phyloP scores from a whole-genome alignment of 2,113 vertebrate genomes.

The Mormyrus lacerda region DNA sequence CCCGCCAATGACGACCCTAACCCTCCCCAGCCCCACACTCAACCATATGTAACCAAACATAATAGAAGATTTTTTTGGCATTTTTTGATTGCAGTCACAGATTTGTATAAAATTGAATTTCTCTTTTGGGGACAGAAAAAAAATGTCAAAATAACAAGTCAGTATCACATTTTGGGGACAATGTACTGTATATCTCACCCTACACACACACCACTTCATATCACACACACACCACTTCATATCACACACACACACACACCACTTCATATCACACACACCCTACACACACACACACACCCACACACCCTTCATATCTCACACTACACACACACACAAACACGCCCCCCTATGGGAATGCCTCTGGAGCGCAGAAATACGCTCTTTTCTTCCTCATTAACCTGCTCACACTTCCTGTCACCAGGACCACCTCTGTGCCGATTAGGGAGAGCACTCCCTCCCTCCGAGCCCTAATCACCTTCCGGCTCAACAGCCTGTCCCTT shows the following conservation, averaged over 20 bases:
- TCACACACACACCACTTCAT: neutral
- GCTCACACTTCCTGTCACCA: neutral
- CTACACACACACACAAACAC: neutral
- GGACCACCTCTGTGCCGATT: neutral
- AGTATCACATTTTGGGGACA: neutral
- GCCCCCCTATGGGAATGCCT: neutral
- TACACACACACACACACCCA: neutral
- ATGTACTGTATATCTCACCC: neutral
- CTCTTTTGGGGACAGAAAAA: neutral
- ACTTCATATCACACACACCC: neutral
- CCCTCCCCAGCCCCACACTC: too few species aligned
- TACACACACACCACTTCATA: neutral
- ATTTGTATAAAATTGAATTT: neutral
- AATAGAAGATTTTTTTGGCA: too few species aligned
- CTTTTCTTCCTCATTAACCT: conserved; percentile 1
- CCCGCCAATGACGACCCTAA: too few species aligned
- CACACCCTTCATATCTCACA: neutral
- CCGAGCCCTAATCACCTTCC: neutral
- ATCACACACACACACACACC: neutral
- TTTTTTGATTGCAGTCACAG: too few species aligned
- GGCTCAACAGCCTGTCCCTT: neutral
- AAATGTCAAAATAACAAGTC: neutral
- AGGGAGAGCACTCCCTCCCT: neutral
- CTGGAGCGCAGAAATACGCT: neutral
- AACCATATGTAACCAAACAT: neutral